Evolutionary conservation across 2,113 vertebrate genomes (phyloP).

Genomic region (Labeo catla): DNA sequence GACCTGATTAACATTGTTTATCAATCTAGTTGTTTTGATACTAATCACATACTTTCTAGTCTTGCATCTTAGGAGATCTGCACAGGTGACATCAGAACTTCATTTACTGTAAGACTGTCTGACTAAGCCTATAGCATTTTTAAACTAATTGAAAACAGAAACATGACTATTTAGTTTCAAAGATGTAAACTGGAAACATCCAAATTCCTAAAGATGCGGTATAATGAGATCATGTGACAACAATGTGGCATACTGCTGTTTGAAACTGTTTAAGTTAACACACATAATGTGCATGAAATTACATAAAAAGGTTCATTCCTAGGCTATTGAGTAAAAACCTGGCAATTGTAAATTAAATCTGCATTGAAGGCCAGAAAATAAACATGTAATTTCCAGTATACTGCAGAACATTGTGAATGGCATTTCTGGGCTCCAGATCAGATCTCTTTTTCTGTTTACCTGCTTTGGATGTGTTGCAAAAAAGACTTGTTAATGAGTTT

Average conservation of each 20-base stretch:
- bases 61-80: not conserved
- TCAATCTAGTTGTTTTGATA: not conserved
- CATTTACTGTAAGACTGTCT: not conserved
- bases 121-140: not conserved
- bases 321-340: not conserved
- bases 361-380: not conserved
- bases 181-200: not conserved
- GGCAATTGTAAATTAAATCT: not conserved
- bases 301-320: not conserved
- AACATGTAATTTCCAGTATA: not conserved
- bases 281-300: not conserved
- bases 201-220: not conserved
- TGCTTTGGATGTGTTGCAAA: not conserved
- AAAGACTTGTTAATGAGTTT: not conserved
- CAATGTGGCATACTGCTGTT: not conserved
- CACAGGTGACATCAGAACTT: not conserved
- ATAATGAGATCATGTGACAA: not conserved
- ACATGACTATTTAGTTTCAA: not conserved
- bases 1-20: not conserved
- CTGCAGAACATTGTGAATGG: not conserved
- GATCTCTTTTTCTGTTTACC: not conserved
- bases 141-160: not conserved
- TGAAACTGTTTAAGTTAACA: not conserved
- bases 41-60: not conserved
- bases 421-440: not conserved